Evolutionary conservation across 2,797 vertebrate genomes (phyloP), one percentile per base, ranked within the genome.

Genomic region (Amphiprion clarkii): DNA sequence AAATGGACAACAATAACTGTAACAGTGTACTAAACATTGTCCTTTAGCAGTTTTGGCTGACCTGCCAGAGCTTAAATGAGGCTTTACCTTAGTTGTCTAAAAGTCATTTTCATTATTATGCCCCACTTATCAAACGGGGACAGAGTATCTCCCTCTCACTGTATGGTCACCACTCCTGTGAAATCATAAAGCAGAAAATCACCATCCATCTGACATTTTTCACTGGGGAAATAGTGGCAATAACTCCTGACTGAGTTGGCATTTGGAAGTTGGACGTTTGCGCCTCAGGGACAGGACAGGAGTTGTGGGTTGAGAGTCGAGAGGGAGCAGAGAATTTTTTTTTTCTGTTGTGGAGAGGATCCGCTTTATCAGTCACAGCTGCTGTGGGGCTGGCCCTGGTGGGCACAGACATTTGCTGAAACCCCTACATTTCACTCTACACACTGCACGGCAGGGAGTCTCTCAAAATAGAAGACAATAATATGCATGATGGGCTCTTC

Each of bases 391-490:
- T 54, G 71, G 87, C 86, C 76, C 85, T 78, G 78, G 77, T 84
- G 85, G 86, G 89, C 81, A 85, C 88, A 76, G 88, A 87, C 84
- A 52, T 66, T 85, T 49, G 83, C 81, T 74, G 87, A 89, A 86
- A 85, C 79, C 82, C 81, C 80, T 49, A 71, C 85, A 71, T 83
- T 83, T 91, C 76, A 63, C 83, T 88, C 71, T 55, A 62, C 79
- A 68, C 67, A 12, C 61, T 13, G 49, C 83, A n/a, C 78, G 49
- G 79, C 51, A 19, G 91, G 93, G 73, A 85, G 88, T 59, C 79
- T 85, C 90, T 87, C 82, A 81, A 91, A 95, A 94, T 92, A 94
- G 93, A 90, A 92, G 87, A 90, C 92, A 93, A 92, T 94, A 90
- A 93, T 89, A 93, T 82, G 90, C 92, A 92, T 91, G 92, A 88